Conservation (phyloP, 2,113 vertebrate genomes). For the Xyliphius kryptos region DNA sequence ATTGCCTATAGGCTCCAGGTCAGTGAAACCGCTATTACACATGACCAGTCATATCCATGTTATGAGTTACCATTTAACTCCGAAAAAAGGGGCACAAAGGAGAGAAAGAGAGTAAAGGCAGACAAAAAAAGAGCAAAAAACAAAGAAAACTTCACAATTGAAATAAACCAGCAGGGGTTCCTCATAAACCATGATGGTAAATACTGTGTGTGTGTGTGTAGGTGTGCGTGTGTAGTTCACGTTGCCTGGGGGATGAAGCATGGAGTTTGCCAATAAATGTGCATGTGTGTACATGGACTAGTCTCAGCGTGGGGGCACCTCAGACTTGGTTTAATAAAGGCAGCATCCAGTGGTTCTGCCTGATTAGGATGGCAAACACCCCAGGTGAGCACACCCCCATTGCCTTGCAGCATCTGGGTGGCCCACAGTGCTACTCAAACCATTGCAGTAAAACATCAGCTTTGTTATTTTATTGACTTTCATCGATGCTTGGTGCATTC, state of each 20-base stretch:
- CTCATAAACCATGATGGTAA: conserved; percentile 40
- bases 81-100: conserved; percentile 32
- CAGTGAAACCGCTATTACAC: neutral
- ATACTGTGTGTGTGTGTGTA: conserved; percentile 13
- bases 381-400: conserved; percentile 41
- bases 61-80: too few species aligned
- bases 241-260: conserved; percentile 56
- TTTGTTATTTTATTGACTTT: conserved; percentile 26
- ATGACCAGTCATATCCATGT: too few species aligned
- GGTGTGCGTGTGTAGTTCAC: conserved; percentile 22
- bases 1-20: too few species aligned
- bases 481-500: conserved; percentile 21
- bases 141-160: conserved; percentile 38
- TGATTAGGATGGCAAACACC: conserved; percentile 65
- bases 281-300: conserved; percentile 44
- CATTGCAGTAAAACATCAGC: conserved; percentile 26
- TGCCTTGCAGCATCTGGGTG: conserved; percentile 47
- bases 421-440: conserved; percentile 46
- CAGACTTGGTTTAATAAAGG: conserved; percentile 58
- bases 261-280: conserved; percentile 21
- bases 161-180: conserved; percentile 37
- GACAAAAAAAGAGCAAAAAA: conserved; percentile 20
- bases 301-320: conserved; percentile 54
- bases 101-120: conserved; percentile 20
- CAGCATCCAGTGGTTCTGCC: conserved; percentile 49